phyloP scores from a whole-genome alignment of 2,113 vertebrate genomes.

The Murina feae region DNA sequence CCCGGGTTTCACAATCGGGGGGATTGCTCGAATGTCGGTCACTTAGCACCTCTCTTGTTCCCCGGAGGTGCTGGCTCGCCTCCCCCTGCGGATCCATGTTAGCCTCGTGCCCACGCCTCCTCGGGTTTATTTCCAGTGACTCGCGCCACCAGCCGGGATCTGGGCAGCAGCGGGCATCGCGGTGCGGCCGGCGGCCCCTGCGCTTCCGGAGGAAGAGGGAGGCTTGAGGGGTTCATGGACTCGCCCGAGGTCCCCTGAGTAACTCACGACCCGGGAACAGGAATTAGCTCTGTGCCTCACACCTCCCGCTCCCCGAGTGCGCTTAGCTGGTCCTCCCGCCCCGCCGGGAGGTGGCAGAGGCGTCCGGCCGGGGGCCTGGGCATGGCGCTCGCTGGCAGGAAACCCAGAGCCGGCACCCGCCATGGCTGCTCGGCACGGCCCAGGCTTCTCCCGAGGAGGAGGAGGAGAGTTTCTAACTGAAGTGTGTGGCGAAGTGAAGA shows the following conservation, averaged over 20 bases:
- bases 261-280: neutral
- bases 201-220: neutral
- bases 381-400: accelerated
- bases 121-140: accelerated
- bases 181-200: no score
- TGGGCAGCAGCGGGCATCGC: neutral
- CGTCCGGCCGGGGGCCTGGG: accelerated
- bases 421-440: accelerated
- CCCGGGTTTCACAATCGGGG: neutral
- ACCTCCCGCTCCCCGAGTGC: neutral
- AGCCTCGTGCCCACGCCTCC: neutral
- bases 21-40: neutral
- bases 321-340: neutral
- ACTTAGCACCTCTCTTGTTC: neutral
- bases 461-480: accelerated
- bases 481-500: accelerated
- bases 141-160: accelerated
- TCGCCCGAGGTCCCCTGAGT: neutral
- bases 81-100: neutral
- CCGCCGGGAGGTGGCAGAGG: neutral
- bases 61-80: neutral
- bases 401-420: accelerated
- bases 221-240: neutral
- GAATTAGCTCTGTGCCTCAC: neutral
- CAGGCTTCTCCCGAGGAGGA: accelerated